Conservation (phyloP, 2,113 vertebrate species). For the Clarias gariepinus region DNA sequence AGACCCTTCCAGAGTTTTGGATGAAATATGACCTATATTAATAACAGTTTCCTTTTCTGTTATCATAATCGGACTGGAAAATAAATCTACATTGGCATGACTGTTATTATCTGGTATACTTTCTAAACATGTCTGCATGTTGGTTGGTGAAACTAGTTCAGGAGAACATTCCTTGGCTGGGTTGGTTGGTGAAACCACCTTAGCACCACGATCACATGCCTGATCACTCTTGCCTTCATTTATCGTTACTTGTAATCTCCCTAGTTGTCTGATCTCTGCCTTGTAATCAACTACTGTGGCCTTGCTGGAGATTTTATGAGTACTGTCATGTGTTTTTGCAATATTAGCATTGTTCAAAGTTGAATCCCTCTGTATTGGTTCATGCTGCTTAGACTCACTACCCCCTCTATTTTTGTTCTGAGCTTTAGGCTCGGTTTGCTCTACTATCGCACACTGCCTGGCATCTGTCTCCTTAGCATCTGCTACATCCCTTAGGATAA, state of each 20-base stretch:
- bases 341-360: background rate
- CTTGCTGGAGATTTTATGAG: slow-evolving; percentile 25
- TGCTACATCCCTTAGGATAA: slow-evolving; percentile 58
- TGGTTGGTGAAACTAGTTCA: slow-evolving; percentile 45
- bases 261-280: background rate
- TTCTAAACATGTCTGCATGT: slow-evolving; percentile 45
- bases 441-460: slow-evolving; percentile 25
- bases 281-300: background rate
- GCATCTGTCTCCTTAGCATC: slow-evolving; percentile 49
- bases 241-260: slow-evolving; percentile 18
- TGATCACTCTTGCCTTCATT: slow-evolving; percentile 40
- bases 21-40: background rate
- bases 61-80: background rate
- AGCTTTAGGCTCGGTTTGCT: slow-evolving; percentile 11
- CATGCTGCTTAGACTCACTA: slow-evolving; percentile 14
- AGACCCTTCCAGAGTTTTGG: slow-evolving; percentile 35
- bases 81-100: slow-evolving; percentile 34
- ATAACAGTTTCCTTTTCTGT: background rate
- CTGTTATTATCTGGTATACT: slow-evolving; percentile 52
- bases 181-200: slow-evolving; percentile 43
- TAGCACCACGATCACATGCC: slow-evolving; percentile 47
- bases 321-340: slow-evolving; percentile 42
- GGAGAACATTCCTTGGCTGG: slow-evolving; percentile 20
- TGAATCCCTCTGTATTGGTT: background rate
- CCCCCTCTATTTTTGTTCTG: background rate